These are phyloP conservation scores for Rhopalosiphum nymphaeae DNA, from an alignment of 2,888 invertebrate genomes.

Conservation along the genomic window DNA sequence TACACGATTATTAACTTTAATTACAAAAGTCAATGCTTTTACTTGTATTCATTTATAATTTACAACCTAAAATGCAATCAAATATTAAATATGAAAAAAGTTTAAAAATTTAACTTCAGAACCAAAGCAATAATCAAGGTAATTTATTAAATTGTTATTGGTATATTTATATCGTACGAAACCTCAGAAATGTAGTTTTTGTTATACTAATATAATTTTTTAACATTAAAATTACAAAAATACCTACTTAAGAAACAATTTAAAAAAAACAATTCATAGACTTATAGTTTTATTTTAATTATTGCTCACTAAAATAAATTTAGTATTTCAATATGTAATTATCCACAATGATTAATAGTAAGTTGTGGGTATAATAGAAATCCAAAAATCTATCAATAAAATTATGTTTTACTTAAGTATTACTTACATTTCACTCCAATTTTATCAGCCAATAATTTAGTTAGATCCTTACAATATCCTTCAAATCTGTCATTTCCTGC, in stretches of 20 bases:
- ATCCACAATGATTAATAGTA: not conserved
- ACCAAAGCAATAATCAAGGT: not conserved
- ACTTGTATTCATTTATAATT: not conserved
- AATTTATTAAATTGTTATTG: not conserved
- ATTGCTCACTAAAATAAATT: not conserved
- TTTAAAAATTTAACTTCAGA: not conserved
- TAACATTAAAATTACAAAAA: not conserved
- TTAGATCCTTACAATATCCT: slow-evolving; percentile 93
- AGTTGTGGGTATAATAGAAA: not conserved
- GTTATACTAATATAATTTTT: not conserved
- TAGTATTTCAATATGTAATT: not conserved
- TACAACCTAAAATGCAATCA: not conserved
- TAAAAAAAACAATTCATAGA: too few species aligned
- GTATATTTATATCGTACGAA: not conserved
- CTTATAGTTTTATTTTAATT: not conserved
- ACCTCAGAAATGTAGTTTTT: not conserved
- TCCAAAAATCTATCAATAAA: not conserved
- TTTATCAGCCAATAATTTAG: slow-evolving; percentile 83
- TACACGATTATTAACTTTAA: not conserved
- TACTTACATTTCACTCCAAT: slow-evolving; percentile 88
- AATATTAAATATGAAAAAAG: not conserved
- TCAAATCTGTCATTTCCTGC: slow-evolving; percentile 84
- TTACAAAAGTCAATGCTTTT: not conserved
- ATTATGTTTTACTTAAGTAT: not conserved
- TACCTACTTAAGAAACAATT: not conserved